Evolutionary conservation across 2,888 invertebrate genomes (phyloP), one percentile per base, ranked within the genome.

Genomic region (Lepeophtheirus nordmannii): DNA sequence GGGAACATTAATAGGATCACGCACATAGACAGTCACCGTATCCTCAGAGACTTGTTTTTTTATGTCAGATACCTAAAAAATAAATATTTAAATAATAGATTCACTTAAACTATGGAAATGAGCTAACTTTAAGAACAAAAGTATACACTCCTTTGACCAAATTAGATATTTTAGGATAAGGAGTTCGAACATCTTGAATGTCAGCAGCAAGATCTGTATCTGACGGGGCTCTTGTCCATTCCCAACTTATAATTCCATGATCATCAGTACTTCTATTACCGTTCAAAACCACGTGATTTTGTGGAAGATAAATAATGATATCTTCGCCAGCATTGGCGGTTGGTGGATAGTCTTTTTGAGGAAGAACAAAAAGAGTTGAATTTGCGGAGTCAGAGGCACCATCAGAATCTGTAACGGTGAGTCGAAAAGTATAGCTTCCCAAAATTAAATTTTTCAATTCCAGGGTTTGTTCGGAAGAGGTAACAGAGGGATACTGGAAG

Each of bases 241-340:
- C 92, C 88, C 93, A 96, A 30, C 85, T 87, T 0, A 83, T 84
- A 71, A 94, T 93, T 71, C 89, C 89, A 72, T 90, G 87, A 76
- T 94, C 94, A 73, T 96, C 94, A 0, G 88, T 87, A 69, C 92
- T 93, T 68, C 86, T 79, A 71, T 87, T 93, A 7, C 93, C 94
- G 75, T 89, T 90, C 30, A 96, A 78, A 0, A 86, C 87, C 11
- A 91, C 82, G 57, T 80, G 79, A 73, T 89, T 91, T 74, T 87
- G 67, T 9, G 94, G 94, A 67, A 94, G 79, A 77, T 89, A 89
- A 71, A 94, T 83, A 68, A 94, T 88, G 57, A 87, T 85, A 71
- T 92, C 88, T 73, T 89, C 76, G 82, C 92, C 89, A 60, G 93
- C 93, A 79, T 92, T 92, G 0, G 93, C 93, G 74, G 89, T 89